phyloP scores from a whole-genome alignment of 2,888 invertebrate species.

The Alsophila aescularia region DNA sequence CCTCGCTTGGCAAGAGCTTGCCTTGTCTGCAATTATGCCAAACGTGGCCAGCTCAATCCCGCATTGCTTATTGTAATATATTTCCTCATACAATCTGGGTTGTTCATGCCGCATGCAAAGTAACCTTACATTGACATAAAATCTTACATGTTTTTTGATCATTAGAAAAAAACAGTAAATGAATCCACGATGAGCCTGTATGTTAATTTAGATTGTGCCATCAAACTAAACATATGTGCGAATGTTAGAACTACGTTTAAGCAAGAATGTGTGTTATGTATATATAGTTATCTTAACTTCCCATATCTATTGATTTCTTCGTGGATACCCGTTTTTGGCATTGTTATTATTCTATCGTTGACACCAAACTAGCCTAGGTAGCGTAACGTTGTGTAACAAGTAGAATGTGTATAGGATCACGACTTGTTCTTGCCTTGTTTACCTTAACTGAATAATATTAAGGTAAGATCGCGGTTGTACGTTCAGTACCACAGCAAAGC shows the following conservation, averaged over 20 bases:
- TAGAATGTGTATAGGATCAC: constrained; percentile 40
- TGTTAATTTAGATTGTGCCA: constrained; percentile 3
- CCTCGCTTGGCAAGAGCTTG: too few species aligned
- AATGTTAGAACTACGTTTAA: background rate
- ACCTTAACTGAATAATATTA: constrained; percentile 32
- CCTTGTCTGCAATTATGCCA: too few species aligned
- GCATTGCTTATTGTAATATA: too few species aligned
- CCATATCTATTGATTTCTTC: constrained; percentile 42
- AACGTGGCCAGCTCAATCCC: too few species aligned
- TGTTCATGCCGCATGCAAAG: too few species aligned
- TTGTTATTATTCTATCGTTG: constrained; percentile 48
- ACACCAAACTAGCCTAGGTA: constrained; percentile 46
- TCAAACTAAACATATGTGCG: background rate
- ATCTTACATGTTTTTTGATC: too few species aligned
- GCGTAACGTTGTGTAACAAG: constrained; percentile 38
- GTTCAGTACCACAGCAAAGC: background rate
- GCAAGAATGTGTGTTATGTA: constrained; percentile 15
- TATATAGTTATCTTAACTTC: constrained; percentile 40
- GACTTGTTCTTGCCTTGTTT: constrained; percentile 43
- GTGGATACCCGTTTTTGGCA: constrained; percentile 50
- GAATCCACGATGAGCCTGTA: too few species aligned
- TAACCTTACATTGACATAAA: too few species aligned
- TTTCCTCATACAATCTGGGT: too few species aligned
- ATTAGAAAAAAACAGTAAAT: too few species aligned
- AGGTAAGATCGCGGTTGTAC: constrained; percentile 19